These are phyloP conservation scores for Chalcis sispes DNA, from an alignment of 2,888 invertebrate genomes.

Conservation along the genomic window DNA sequence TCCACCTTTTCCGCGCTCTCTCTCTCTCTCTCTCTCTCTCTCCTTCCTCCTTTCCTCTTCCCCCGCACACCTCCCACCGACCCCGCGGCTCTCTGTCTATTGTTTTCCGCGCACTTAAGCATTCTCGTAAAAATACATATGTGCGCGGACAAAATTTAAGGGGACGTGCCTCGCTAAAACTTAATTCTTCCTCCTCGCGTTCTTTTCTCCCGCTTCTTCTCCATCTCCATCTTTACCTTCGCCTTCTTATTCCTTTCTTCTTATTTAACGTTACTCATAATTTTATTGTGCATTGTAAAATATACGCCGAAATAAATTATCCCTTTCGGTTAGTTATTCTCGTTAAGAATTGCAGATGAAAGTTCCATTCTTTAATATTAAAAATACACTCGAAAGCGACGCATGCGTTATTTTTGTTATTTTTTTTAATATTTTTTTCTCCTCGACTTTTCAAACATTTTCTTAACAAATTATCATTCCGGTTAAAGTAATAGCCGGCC, in stretches of 20 bases:
- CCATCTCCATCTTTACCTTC: background rate
- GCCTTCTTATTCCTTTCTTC: background rate
- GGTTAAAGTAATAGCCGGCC: too few species aligned
- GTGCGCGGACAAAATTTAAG: conserved; percentile 51
- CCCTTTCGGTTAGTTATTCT: conserved; percentile 24
- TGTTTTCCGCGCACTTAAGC: conserved; percentile 57
- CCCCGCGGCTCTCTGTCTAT: conserved; percentile 47
- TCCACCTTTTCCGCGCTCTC: conserved; percentile 18
- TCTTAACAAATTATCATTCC: too few species aligned
- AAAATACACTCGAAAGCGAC: conserved; percentile 8
- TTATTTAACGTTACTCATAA: conserved; percentile 34
- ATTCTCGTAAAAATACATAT: conserved; percentile 55
- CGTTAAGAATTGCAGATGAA: conserved; percentile 21
- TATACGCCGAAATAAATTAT: conserved; percentile 28
- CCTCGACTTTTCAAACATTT: too few species aligned
- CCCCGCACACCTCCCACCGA: conserved; percentile 5
- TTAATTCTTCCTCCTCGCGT: conserved; percentile 42
- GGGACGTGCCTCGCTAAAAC: conserved; percentile 52
- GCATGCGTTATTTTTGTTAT: conserved; percentile 1
- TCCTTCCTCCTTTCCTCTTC: conserved; percentile 44
- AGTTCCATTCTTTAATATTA: conserved; percentile 6
- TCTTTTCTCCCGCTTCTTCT: conserved; percentile 10
- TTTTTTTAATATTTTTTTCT: background rate
- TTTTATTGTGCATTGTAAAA: conserved; percentile 47
- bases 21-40: conserved; percentile 49